Conservation (phyloP, 1,140 invertebrate genomes). For the Neomicropteryx cornuta region DNA sequence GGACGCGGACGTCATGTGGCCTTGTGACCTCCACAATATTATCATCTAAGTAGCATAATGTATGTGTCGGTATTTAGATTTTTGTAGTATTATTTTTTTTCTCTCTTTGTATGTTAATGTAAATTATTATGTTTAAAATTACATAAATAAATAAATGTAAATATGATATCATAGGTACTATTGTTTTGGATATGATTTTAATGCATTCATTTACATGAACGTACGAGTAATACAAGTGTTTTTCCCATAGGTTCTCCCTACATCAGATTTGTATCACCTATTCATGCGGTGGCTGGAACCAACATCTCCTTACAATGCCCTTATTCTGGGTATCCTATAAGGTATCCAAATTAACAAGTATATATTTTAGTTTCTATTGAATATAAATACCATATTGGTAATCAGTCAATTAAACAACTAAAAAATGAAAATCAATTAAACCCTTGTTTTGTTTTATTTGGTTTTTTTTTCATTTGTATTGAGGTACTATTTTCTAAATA, state of each 20-base stretch:
- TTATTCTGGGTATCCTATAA: slow-evolving; percentile 59
- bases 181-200: too few relatives aligned
- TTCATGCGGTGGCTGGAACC: slow-evolving; percentile 58
- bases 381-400: too few relatives aligned
- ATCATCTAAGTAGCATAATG: too few relatives aligned
- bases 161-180: too few relatives aligned
- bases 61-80: too few relatives aligned
- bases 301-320: slow-evolving; percentile 53
- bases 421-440: slow-evolving; percentile 1
- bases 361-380: slow-evolving; percentile 30
- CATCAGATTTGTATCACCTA: slow-evolving; percentile 52
- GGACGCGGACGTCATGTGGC: too few relatives aligned
- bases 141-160: too few relatives aligned
- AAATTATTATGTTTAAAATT: too few relatives aligned
- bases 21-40: slow-evolving; percentile 2
- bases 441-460: neutral
- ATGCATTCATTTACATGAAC: neutral
- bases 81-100: too few relatives aligned
- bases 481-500: slow-evolving; percentile 1
- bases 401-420: too few relatives aligned
- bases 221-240: slow-evolving; percentile 11
- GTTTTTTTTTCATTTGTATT: slow-evolving; percentile 4
- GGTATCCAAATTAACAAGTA: slow-evolving; percentile 53
- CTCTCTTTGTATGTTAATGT: too few relatives aligned
- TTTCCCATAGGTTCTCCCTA: slow-evolving; percentile 48